phyloP scores from a whole-genome alignment of 2,888 invertebrate species.

The Cistogaster globosa region DNA sequence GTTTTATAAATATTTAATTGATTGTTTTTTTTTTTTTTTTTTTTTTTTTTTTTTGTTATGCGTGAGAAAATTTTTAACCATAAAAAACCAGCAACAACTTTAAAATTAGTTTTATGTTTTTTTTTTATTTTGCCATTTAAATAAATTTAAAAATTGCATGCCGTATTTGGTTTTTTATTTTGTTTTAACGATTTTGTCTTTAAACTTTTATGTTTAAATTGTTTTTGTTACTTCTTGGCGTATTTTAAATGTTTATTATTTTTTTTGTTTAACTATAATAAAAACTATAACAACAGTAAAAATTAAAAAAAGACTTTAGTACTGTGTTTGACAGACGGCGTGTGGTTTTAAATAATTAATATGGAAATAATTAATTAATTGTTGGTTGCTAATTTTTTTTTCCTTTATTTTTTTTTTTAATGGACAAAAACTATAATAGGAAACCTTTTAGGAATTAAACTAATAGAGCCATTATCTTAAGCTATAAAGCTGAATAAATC shows the following conservation, averaged over 20 bases:
- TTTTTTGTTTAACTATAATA: background rate
- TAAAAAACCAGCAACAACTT: background rate
- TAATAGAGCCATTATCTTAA: too few relatives aligned
- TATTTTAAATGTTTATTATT: constrained; percentile 15
- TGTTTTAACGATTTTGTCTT: constrained; percentile 2
- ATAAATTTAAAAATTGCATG: constrained; percentile 15
- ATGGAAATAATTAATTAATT: constrained; percentile 24
- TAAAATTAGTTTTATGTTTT: constrained; percentile 7
- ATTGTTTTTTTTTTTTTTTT: too few relatives aligned
- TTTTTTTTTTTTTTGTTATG: constrained; percentile 13
- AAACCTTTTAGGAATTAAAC: too few relatives aligned
- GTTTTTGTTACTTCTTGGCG: background rate
- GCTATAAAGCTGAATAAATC: too few relatives aligned
- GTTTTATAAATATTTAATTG: background rate
- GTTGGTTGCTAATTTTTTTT: constrained; percentile 1
- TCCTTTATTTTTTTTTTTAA: background rate
- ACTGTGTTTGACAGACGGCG: constrained; percentile 30
- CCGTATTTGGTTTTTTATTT: constrained; percentile 25
- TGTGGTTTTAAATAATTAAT: constrained; percentile 38
- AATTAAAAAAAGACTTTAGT: background rate
- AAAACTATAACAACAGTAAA: background rate
- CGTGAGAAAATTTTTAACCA: constrained; percentile 42
- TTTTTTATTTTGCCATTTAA: constrained; percentile 36
- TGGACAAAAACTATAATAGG: background rate
- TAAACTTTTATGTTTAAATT: constrained; percentile 31